Conservation (phyloP, 2,113 vertebrate genomes). For the Pseudopodoces humilis region DNA sequence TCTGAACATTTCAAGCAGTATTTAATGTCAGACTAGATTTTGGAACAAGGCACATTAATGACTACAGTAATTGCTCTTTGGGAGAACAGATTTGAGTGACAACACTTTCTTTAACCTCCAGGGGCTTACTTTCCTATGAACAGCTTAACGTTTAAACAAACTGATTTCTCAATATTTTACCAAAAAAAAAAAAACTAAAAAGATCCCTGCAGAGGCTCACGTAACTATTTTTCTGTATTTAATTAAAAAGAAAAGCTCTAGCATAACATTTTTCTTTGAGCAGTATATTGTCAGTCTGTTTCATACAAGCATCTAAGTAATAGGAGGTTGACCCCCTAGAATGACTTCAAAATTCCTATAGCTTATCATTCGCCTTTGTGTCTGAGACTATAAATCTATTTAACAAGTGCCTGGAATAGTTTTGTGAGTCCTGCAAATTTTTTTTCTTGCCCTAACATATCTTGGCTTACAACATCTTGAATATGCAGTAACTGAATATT, state of each 20-base stretch:
- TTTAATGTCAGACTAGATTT: conserved; percentile 64
- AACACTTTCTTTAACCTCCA: conserved; percentile 66
- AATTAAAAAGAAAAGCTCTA: background rate
- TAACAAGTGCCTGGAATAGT: background rate
- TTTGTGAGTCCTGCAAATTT: background rate
- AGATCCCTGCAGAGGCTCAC: background rate
- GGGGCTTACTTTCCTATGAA: conserved; percentile 45
- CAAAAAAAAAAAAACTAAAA: background rate
- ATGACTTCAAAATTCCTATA: conserved; percentile 9
- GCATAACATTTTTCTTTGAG: background rate
- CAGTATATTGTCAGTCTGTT: background rate
- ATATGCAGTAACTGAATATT: background rate
- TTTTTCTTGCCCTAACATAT: conserved; percentile 26
- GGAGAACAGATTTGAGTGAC: conserved; percentile 69
- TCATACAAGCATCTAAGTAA: background rate
- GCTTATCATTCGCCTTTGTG: background rate
- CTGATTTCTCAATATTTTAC: conserved; percentile 51
- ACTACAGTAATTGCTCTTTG: conserved; percentile 62
- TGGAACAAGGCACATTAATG: conserved; percentile 53
- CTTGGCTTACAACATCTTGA: background rate
- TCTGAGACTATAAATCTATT: background rate
- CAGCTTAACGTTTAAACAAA: conserved; percentile 61
- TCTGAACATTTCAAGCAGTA: conserved; percentile 48
- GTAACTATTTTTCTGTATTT: background rate
- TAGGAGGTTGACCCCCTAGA: background rate